Base-by-base conservation (phyloP, 2,113 vertebrate species). In the Leucopsar rothschildi region DNA sequence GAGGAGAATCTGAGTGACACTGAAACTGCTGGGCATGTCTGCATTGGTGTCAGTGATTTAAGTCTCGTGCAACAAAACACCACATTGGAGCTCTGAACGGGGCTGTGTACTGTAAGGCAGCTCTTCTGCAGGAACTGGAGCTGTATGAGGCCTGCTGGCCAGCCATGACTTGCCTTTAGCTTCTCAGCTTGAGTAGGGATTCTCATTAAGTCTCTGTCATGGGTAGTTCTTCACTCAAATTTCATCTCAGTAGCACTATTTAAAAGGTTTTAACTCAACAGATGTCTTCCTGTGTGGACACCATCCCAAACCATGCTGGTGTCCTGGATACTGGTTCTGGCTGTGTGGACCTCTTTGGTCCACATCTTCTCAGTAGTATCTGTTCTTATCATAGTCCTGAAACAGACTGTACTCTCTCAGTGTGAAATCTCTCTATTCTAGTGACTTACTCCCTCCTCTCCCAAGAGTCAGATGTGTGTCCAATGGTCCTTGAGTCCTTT, bases 251-350 rank as follows among this genome's bases (percentile, higher is more conserved):
- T 40, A 82, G 78, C 3, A 1, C 31, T 80, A 53, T 82, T 94
- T 90, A 88, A 85, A 79, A 93, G 57, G 65, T n/a, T 85, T 96
- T 91, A 96, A 85, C 28, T 87, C 70, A 80, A 85, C 85, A 94
- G 82, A 90, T 73, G 71, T 72, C 90, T 39, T 88, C 59, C 53
- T 3, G 1, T 33, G 52, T 42, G 44, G 82, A 91, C 84, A 76
- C 11, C 39, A 65, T 23, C 50, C 72, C 13, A 2, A 89, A 59
- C 27, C 57, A 69, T 11, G 22, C 75, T 76, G 55, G 50, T 85
- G 79, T 63, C 56, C 45, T 56, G 57, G 31, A 42, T 27, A 47
- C 47, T 52, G 72, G 76, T 86, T 44, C 61, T 82, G 78, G 49
- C 75, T 90, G 40, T 52, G 20, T 18, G 28, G 29, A 29, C 11